phyloP scores from a whole-genome alignment of 2,113 vertebrate species.

The Eulacestoma nigropectus region DNA sequence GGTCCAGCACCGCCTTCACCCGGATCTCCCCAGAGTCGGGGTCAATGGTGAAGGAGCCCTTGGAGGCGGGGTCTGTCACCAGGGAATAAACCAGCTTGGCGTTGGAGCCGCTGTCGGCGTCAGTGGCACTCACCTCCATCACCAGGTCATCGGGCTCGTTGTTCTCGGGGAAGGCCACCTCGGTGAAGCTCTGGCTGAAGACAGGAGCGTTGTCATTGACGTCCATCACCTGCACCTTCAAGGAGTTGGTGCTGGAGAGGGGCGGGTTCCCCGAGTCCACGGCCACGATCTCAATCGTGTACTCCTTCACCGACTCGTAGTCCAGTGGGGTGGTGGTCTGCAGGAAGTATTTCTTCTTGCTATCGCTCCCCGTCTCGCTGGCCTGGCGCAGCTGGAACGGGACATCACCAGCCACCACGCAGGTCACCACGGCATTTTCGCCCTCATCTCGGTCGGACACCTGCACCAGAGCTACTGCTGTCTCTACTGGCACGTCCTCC shows the following conservation, averaged over 20 bases:
- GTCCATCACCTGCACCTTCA: constrained; percentile 93
- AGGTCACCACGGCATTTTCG: constrained; percentile 92
- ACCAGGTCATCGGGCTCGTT: constrained; percentile 87
- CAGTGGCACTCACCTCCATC: constrained; percentile 81
- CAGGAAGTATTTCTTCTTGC: constrained; percentile 95
- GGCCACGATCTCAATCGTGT: constrained; percentile 93
- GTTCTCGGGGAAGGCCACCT: constrained; percentile 88
- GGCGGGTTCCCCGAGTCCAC: constrained; percentile 96
- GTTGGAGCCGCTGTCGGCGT: constrained; percentile 90
- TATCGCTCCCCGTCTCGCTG: constrained; percentile 87
- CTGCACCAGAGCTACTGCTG: constrained; percentile 92
- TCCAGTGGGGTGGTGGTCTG: constrained; percentile 91
- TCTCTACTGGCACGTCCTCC: constrained; percentile 91
- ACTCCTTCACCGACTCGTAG: constrained; percentile 89
- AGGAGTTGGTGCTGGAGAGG: constrained; percentile 93
- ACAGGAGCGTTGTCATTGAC: constrained; percentile 90
- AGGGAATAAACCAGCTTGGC: constrained; percentile 89
- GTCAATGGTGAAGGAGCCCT: constrained; percentile 87
- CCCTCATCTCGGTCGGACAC: constrained; percentile 95
- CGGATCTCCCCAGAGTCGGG: constrained; percentile 82
- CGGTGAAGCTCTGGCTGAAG: constrained; percentile 84
- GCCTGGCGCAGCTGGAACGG: constrained; percentile 92
- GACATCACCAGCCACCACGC: constrained; percentile 91
- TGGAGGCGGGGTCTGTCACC: constrained; percentile 70
- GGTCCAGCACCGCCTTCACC: constrained; percentile 86